A percentile compares a stretch with the other conserved stretches of the same genome.
phyloP scores from a whole-genome alignment of 2,888 invertebrate genomes.

The Lasioglossum zephyrum region DNA sequence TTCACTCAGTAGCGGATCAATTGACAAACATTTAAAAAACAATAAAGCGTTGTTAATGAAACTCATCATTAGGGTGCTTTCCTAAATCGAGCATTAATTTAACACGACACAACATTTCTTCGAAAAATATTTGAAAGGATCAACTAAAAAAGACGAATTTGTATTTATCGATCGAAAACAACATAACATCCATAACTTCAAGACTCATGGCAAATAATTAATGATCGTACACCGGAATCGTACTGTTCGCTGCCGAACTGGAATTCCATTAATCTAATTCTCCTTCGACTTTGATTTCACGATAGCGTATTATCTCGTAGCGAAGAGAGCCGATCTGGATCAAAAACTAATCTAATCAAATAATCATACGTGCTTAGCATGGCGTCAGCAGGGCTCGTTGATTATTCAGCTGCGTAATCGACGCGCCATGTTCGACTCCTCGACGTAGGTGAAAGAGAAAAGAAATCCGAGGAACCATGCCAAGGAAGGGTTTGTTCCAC shows the following conservation, averaged over 20 bases:
- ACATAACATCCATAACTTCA: too few species aligned
- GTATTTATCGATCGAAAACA: too few species aligned
- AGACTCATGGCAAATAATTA: neutral
- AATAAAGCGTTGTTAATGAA: too few species aligned
- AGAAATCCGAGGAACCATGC: neutral
- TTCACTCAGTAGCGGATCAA: neutral
- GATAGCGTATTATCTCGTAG: neutral
- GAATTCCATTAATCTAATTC: neutral
- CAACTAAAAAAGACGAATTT: too few species aligned
- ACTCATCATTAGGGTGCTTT: too few species aligned
- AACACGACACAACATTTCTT: too few species aligned
- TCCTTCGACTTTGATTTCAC: neutral
- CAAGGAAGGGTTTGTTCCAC: neutral
- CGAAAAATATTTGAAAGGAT: too few species aligned
- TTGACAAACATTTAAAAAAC: neutral
- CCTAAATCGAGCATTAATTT: too few species aligned
- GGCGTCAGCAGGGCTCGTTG: slow-evolving; percentile 47
- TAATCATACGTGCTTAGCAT: slow-evolving; percentile 38
- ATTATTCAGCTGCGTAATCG: slow-evolving; percentile 51
- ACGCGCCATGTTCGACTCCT: slow-evolving; percentile 8
- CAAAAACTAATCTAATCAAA: slow-evolving; percentile 13
- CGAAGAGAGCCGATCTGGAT: neutral
- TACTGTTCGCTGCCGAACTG: neutral
- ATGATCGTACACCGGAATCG: neutral
- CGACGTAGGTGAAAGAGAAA: neutral